These are phyloP conservation scores for Nomada goodeniana DNA, from an alignment of 2,888 invertebrate species.

Conservation along the genomic window DNA sequence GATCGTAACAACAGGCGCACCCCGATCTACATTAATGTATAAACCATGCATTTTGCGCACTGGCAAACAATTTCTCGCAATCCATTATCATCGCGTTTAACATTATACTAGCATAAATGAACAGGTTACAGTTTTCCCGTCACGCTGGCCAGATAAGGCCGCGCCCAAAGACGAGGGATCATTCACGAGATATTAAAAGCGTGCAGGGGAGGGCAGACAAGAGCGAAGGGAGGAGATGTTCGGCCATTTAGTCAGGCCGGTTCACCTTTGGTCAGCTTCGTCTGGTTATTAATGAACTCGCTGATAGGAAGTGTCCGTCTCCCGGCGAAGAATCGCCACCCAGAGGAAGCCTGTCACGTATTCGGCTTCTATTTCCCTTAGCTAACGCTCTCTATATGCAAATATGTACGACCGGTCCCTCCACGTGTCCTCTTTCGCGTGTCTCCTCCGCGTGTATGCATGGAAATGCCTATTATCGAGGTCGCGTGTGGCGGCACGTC, in stretches of 20 bases:
- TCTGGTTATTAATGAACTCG: conserved; percentile 81
- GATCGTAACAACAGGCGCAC: too few species aligned
- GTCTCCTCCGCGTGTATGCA: conserved; percentile 58
- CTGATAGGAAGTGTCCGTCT: conserved; percentile 82
- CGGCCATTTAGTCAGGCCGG: conserved; percentile 76
- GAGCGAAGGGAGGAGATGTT: conserved; percentile 65
- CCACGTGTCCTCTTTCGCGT: conserved; percentile 70
- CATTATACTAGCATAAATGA: neutral
- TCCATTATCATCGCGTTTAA: neutral
- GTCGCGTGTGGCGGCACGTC: conserved; percentile 45
- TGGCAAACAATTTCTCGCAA: conserved; percentile 53
- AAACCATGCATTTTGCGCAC: conserved; percentile 3
- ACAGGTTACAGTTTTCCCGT: conserved; percentile 62
- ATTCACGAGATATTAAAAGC: conserved; percentile 62
- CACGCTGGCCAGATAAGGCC: conserved; percentile 67
- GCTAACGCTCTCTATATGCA: conserved; percentile 84
- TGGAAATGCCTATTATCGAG: conserved; percentile 69
- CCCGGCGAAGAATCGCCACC: conserved; percentile 79
- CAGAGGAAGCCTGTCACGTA: conserved; percentile 81
- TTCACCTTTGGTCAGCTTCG: conserved; percentile 73
- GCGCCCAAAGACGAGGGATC: conserved; percentile 62
- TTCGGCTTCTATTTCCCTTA: conserved; percentile 84
- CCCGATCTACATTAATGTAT: too few species aligned
- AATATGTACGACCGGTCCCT: conserved; percentile 78
- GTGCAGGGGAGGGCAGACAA: conserved; percentile 33